phyloP scores from a whole-genome alignment of 2,113 vertebrate species.

The Stercorarius parasiticus region DNA sequence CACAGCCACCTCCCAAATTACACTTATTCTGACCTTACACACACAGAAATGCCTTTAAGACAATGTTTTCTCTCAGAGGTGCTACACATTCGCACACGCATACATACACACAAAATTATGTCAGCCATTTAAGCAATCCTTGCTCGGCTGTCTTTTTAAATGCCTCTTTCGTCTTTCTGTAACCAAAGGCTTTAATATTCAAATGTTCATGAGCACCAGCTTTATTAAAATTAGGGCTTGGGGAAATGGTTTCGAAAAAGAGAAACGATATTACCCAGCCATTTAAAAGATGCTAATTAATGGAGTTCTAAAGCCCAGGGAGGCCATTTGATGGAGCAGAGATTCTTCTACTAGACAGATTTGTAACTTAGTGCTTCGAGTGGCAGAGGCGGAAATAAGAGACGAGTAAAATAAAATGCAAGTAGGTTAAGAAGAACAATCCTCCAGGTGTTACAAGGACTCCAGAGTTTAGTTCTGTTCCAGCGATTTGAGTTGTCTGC shows the following conservation, averaged over 20 bases:
- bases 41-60: slow-evolving; percentile 43
- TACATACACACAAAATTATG: slow-evolving; percentile 12
- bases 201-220: slow-evolving; percentile 74
- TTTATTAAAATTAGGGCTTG: slow-evolving; percentile 81
- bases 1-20: not conserved
- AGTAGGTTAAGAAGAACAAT: slow-evolving; percentile 63
- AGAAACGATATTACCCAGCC: slow-evolving; percentile 75
- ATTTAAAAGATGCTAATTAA: slow-evolving; percentile 84
- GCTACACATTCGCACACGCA: not conserved
- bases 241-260: slow-evolving; percentile 73
- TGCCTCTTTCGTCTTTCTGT: slow-evolving; percentile 66
- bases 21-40: not conserved
- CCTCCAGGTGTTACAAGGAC: slow-evolving; percentile 8
- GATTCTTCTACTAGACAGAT: slow-evolving; percentile 60
- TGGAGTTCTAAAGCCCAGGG: slow-evolving; percentile 75
- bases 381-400: slow-evolving; percentile 26
- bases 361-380: slow-evolving; percentile 5
- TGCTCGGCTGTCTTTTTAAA: slow-evolving; percentile 69
- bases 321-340: slow-evolving; percentile 64
- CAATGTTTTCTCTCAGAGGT: slow-evolving; percentile 57
- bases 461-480: slow-evolving; percentile 1
- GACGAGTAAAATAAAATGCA: slow-evolving; percentile 62
- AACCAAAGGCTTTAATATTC: slow-evolving; percentile 78
- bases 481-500: not conserved
- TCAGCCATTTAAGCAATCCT: slow-evolving; percentile 51